Evolutionary conservation across 2,888 invertebrate species (phyloP), one percentile per base, ranked within the genome.

Genomic region (Hyppa rectilinea): DNA sequence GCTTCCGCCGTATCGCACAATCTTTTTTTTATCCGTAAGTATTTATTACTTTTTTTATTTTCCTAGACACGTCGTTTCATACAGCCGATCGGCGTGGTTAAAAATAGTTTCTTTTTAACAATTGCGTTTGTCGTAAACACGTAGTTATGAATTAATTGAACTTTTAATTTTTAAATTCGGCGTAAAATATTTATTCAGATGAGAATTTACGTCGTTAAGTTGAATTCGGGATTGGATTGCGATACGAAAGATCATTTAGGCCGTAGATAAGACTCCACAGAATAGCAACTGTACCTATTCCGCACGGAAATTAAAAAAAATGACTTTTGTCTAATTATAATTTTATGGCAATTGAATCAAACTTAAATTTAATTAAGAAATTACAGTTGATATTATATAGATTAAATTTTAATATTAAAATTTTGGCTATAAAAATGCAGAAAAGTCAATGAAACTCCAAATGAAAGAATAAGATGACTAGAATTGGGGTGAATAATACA

Each of bases 21-120:
- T 81, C 80, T 85, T 86, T 82, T 84, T 71, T 75, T 85, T 82
- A 85, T 86, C 84, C 83, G 94, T 94, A 87, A 91, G 94, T 89
- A 78, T 75, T 85, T 84, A 78, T 74, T 85, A 87, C 87, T 86
- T 88, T 87, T n/a, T 86, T 87, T 75, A 79, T 87, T 72, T 71
- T 66, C 52, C 61, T 74, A 79, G 72, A 84, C 79, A 85, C 83
- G 87, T 87, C 80, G 82, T 75, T 87, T 85, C 85, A 87, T 90
- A 85, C 84, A 89, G 77, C 60, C 77, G 80, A 78, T 80, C 81
- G 75, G 74, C 78, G 84, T 88, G 87, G 87, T 87, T 93, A 91
- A 87, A 92, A 91, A 92, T 92, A 92, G 89, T 81, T 59, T 71
- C 65, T 59, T 76, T 75, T 79, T 74, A 66, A 69, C 60, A 53